Evolutionary conservation across 2,888 invertebrate species (phyloP), one percentile per base, ranked within the genome.

Genomic region (Apocheima hispidaria): DNA sequence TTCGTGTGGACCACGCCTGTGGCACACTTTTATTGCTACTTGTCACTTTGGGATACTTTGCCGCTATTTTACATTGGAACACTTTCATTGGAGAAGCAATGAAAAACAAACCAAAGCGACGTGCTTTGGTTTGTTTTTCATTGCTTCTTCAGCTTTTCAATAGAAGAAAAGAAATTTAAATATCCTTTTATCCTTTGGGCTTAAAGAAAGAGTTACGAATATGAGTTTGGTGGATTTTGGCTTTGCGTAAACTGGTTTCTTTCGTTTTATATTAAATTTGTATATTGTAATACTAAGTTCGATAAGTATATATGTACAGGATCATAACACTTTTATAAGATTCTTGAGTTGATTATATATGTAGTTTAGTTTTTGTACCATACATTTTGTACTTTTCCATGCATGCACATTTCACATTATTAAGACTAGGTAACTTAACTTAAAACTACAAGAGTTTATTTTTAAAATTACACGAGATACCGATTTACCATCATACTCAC

Each of bases 1-100:
- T 87, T 36, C 81, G 71, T 52, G 67, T 68, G 71, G 72, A 69
- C 74, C 73, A 74, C 69, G 72, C 71, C 64, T 55, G 75, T 79
- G 76, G 26, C 2, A 55, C 77, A 81, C 77, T 81, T 83, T 83
- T 64, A 67, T 65, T 57, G 64, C 21, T 50, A 51, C 36, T 61
- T 60, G 57, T 54, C 53, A 60, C 48, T 51, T 41, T 51, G 40
- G 40, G 7, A 18, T 20, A 51, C 28, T 50, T 50, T 48, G 36
- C 14, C 26, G 14, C 26, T 35, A 5, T 49, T 35, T 16, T 35
- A 49, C 33, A 20, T 49, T 49, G 33, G 12, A 14, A 38, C 36
- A 38, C 38, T 41, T 49, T 49, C 56, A 49, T 56, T 50, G 49
- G 23, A 43, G 20, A 35, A 30, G 44, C 49, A 43, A 30, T 46